Evolutionary conservation across 2,797 vertebrate genomes (phyloP).

Genomic region (Distichodus sexfasciatus): DNA sequence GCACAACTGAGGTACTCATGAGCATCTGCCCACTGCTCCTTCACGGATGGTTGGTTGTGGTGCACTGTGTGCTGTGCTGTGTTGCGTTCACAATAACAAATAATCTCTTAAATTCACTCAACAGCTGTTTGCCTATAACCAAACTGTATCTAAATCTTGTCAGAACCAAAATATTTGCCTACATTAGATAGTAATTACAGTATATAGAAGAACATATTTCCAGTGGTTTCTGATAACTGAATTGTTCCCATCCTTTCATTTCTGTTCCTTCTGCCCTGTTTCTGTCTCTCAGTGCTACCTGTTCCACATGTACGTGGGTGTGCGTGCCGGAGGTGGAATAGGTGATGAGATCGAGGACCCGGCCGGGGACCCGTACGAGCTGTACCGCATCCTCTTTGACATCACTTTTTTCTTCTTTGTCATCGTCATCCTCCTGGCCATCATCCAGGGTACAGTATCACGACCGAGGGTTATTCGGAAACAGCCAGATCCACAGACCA

Average conservation of each 20-base stretch:
- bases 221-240: constrained; percentile 55
- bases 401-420: constrained; percentile 99
- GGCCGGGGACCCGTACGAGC: constrained; percentile 95
- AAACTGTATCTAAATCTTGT: too few relatives aligned
- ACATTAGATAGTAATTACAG: too few relatives aligned
- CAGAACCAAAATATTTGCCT: too few relatives aligned
- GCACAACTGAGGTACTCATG: too few relatives aligned
- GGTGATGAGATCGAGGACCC: constrained; percentile 99
- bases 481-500: too few relatives aligned
- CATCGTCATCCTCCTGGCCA: constrained; percentile 96
- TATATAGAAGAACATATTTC: neutral
- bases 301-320: constrained; percentile 99
- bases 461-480: neutral
- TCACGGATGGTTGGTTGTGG: too few relatives aligned
- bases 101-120: too few relatives aligned
- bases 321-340: constrained; percentile 96
- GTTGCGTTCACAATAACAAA: too few relatives aligned
- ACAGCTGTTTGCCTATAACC: too few relatives aligned
- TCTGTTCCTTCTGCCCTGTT: neutral
- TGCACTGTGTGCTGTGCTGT: too few relatives aligned
- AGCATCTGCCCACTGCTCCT: too few relatives aligned
- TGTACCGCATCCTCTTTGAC: constrained; percentile 97
- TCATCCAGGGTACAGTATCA: constrained; percentile 87
- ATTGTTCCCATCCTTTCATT: neutral
- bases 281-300: constrained; percentile 84